Conservation (phyloP, 2,888 invertebrate species). For the Icerya purchasi region DNA sequence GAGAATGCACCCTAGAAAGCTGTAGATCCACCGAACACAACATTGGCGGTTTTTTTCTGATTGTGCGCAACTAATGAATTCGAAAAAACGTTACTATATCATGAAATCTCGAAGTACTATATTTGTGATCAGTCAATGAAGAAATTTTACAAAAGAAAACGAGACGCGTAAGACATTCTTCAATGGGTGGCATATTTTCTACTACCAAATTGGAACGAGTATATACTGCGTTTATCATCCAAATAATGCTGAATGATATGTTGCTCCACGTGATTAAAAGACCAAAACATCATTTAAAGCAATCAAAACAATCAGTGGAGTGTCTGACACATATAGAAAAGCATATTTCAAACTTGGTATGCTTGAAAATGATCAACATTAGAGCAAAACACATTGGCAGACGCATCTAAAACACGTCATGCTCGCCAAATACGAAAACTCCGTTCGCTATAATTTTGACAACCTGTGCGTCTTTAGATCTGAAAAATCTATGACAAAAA, state of each 20-base stretch:
- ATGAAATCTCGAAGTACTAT: not conserved
- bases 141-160: not conserved
- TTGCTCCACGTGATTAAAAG: not conserved
- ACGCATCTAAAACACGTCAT: not conserved
- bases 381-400: not conserved
- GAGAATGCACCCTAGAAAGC: too few species aligned
- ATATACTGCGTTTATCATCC: not conserved
- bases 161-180: too few species aligned
- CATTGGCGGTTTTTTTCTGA: not conserved
- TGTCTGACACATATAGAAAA: not conserved
- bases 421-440: not conserved
- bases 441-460: not conserved
- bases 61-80: not conserved
- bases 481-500: not conserved
- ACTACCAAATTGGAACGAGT: not conserved
- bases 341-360: not conserved
- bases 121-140: not conserved
- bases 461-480: not conserved
- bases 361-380: not conserved
- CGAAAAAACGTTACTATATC: not conserved
- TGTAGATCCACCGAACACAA: too few species aligned
- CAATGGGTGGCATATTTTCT: too few species aligned
- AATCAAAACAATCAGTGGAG: not conserved
- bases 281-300: not conserved
- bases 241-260: not conserved